These are phyloP conservation scores for Polymixis lichenea DNA, from an alignment of 2,888 invertebrate genomes.

Conservation along the genomic window DNA sequence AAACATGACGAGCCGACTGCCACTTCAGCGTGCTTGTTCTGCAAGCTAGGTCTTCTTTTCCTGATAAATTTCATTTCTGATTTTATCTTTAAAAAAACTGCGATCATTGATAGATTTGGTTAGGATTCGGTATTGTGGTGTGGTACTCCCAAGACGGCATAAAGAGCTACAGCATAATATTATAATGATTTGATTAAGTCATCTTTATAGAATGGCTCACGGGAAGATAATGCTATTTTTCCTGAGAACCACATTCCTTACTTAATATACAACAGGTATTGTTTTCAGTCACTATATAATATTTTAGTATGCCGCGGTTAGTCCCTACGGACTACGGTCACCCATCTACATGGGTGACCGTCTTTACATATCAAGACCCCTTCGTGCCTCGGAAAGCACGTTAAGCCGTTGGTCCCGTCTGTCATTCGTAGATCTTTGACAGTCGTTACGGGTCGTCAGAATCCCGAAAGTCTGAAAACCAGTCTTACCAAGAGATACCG, in stretches of 20 bases:
- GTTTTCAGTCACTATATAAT: not conserved
- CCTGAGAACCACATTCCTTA: not conserved
- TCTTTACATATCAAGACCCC: no score
- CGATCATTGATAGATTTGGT: no score
- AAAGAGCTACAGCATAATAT: not conserved
- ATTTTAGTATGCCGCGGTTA: not conserved
- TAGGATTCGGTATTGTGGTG: not conserved
- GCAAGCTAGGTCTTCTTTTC: not conserved
- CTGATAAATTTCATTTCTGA: not conserved
- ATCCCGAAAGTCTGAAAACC: no score
- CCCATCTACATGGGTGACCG: no score
- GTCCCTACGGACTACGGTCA: no score
- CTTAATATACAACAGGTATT: not conserved
- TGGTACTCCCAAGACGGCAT: not conserved
- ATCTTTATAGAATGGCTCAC: not conserved
- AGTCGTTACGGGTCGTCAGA: no score
- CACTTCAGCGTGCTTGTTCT: not conserved
- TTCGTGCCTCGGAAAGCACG: no score
- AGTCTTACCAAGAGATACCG: no score
- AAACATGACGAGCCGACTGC: not conserved
- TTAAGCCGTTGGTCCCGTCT: no score
- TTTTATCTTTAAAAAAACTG: not conserved
- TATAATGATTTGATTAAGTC: not conserved
- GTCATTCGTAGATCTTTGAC: no score
- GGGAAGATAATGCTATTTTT: not conserved